Conservation (phyloP, 1,140 invertebrate genomes). For the Rhagoletis pomonella region DNA sequence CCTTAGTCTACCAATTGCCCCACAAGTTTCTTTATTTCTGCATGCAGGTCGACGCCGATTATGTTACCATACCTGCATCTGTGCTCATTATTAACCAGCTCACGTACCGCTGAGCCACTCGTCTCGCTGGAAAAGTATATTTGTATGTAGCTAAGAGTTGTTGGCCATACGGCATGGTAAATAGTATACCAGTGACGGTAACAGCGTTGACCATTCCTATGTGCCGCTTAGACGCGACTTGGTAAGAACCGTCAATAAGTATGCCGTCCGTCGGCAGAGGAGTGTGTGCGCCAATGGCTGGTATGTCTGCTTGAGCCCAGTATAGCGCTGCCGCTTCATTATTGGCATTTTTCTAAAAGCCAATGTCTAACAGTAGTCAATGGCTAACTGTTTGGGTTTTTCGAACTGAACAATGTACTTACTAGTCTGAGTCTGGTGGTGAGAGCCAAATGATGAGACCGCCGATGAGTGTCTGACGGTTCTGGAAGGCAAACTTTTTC, state of each 20-base stretch:
- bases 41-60: not conserved
- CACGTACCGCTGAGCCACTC: slow-evolving; percentile 9
- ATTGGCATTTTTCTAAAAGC: not conserved
- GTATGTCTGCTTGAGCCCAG: not conserved
- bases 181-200: not conserved
- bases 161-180: not conserved
- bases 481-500: not conserved
- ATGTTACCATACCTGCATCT: slow-evolving; percentile 22
- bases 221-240: slow-evolving; percentile 25
- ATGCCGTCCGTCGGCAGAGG: not conserved
- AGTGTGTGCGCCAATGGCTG: not conserved
- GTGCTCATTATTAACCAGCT: not conserved
- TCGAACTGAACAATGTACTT: not conserved
- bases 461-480: not conserved
- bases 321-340: not conserved
- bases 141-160: not conserved
- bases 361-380: not conserved
- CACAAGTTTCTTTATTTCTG: not conserved
- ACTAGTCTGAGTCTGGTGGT: not conserved
- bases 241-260: not conserved
- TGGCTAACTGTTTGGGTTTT: not conserved
- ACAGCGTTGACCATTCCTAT: not conserved
- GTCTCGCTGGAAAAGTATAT: not conserved
- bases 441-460: not conserved
- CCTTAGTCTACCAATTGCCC: no score